Evolutionary conservation across 2,888 invertebrate species (phyloP), one percentile per base, ranked within the genome.

Genomic region (Drosophila rubida): DNA sequence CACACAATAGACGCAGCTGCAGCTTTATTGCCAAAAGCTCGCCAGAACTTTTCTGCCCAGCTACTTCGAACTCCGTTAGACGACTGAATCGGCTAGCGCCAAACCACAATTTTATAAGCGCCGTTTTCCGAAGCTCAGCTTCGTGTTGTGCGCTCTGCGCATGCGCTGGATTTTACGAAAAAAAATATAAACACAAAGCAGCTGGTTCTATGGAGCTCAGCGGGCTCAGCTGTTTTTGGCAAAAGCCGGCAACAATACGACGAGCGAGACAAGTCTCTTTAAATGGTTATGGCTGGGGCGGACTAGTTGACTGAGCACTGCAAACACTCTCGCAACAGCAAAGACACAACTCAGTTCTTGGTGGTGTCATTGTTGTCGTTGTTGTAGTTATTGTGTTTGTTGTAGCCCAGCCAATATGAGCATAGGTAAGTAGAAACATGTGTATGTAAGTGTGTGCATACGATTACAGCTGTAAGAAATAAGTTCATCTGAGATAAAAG

Each of bases 181-280:
- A 64, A 63, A 83, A 83, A 84, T 73, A 84, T 84, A 87, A 84
- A 84, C 83, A 84, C 71, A 81, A 82, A 82, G 87, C 81, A 82
- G 81, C 87, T 82, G 81, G 58, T 59, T 41, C 23, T 44, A 35
- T 32, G 37, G 48, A 32, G 59, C 37, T 32, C 32, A 32, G 35
- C 49, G 48, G 37, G 14, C 82, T 79, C 83, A 83, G 83, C 83
- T 83, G 83, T 75, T 79, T 64, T 73, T 46, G 63, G 59, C 60
- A 77, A 87, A 87, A 71, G 83, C 83, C 83, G 83, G 83, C 76
- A 84, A 84, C 79, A 83, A 85, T 66, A 87, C 69, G 57, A 79
- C 69, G 57, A 79, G 58, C 37, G 50, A 72, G 60, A 65, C 62
- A 51, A 49, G 51, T 44, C 57, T 35, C 48, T 58, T 23, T 1